These are phyloP conservation scores for Ispidina lecontei DNA, from an alignment of 2,797 vertebrate species.

Conservation along the genomic window DNA sequence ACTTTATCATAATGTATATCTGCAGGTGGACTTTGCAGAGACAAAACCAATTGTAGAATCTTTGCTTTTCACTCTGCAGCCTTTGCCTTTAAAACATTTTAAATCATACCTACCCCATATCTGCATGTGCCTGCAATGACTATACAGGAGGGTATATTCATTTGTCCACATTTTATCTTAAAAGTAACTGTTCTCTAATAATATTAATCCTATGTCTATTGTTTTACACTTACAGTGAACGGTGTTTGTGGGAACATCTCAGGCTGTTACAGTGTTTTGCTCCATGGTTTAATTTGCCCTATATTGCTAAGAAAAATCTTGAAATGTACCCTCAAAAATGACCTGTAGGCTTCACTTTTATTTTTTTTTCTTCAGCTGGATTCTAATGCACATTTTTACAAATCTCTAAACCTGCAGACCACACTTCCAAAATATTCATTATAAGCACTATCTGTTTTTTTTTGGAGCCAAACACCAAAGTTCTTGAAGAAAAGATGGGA, in stretches of 20 bases:
- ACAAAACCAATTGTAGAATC: background rate
- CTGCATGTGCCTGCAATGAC: background rate
- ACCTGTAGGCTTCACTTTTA: background rate
- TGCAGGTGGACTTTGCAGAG: background rate
- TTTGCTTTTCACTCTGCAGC: background rate
- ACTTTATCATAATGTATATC: background rate
- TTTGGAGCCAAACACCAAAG: slow-evolving; percentile 70
- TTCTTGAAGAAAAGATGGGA: slow-evolving; percentile 71
- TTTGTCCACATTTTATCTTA: background rate
- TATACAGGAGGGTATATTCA: background rate
- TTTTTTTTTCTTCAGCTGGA: background rate
- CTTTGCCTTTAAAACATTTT: background rate
- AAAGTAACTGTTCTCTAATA: background rate
- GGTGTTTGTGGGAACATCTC: background rate
- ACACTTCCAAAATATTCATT: background rate
- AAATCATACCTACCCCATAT: background rate
- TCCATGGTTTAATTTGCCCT: background rate
- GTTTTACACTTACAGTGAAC: background rate
- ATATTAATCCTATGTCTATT: background rate
- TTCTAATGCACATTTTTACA: background rate
- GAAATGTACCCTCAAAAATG: background rate
- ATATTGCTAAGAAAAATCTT: background rate
- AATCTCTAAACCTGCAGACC: background rate
- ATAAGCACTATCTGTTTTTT: background rate
- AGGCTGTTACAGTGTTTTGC: background rate